Evolutionary conservation across 2,888 invertebrate species (phyloP).

Genomic region (Scaptomyza cyrtandrae): DNA sequence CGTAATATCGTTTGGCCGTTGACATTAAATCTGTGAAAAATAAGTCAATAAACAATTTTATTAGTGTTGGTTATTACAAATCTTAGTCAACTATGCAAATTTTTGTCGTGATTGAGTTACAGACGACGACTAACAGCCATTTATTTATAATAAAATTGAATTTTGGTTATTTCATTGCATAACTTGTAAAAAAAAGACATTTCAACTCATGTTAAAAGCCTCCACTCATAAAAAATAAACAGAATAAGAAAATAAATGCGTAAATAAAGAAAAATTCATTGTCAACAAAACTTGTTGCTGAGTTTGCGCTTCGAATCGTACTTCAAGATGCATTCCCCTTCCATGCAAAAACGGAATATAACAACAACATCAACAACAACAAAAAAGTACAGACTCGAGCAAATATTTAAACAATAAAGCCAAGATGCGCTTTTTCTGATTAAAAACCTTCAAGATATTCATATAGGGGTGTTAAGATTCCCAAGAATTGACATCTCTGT

Average conservation of each 20-base stretch:
- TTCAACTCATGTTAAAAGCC: slow-evolving; percentile 17
- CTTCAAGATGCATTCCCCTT: slow-evolving; percentile 65
- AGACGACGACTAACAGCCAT: too few species aligned
- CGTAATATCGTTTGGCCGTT: slow-evolving; percentile 88
- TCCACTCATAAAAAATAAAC: slow-evolving; percentile 23
- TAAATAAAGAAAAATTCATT: slow-evolving; percentile 34
- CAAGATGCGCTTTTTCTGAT: slow-evolving; percentile 54
- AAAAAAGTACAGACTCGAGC: slow-evolving; percentile 16
- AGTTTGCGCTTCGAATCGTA: slow-evolving; percentile 48
- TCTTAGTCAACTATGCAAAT: neutral
- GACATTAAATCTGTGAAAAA: slow-evolving; percentile 88
- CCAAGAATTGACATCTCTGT: slow-evolving; percentile 42
- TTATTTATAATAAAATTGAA: too few species aligned
- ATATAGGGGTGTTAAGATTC: slow-evolving; percentile 46
- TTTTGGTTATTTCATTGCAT: neutral
- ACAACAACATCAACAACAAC: too few species aligned
- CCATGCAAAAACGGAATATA: slow-evolving; percentile 50
- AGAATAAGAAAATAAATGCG: slow-evolving; percentile 36
- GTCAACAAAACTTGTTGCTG: slow-evolving; percentile 67
- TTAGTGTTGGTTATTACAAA: neutral
- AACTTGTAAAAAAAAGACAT: slow-evolving; percentile 3
- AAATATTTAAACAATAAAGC: slow-evolving; percentile 70
- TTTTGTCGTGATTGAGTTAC: neutral
- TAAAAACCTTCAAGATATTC: slow-evolving; percentile 36
- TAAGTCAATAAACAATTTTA: slow-evolving; percentile 15